phyloP scores from a whole-genome alignment of 2,113 vertebrate species.

The Rhipidura dahli region DNA sequence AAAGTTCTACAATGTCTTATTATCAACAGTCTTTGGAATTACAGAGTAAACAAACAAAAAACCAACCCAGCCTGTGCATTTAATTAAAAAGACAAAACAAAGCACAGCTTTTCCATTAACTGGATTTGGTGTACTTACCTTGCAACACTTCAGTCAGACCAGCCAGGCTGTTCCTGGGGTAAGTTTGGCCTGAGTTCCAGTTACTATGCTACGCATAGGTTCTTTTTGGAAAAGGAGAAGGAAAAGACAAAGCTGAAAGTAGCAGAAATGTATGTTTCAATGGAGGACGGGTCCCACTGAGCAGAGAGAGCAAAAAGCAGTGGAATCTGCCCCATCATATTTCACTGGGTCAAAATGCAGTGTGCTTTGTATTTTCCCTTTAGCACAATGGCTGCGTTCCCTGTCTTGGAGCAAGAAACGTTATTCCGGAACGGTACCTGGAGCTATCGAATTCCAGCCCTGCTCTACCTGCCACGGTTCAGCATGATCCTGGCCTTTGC shows the following conservation, averaged over 20 bases:
- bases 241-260: not conserved
- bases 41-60: not conserved
- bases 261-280: not conserved
- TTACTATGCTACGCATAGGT: not conserved
- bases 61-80: not conserved
- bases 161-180: not conserved
- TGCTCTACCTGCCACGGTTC: slow-evolving; percentile 63
- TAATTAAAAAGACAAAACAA: not conserved
- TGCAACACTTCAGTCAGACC: not conserved
- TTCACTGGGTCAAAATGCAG: not conserved
- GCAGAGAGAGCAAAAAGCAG: not conserved
- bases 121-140: not conserved
- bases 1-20: not conserved
- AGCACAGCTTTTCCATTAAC: not conserved
- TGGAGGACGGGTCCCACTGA: not conserved
- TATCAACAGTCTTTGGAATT: not conserved
- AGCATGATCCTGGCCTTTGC: slow-evolving; percentile 68
- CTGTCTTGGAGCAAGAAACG: not conserved
- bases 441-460: slow-evolving; percentile 69
- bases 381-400: slow-evolving; percentile 21
- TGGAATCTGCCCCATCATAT: not conserved
- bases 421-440: slow-evolving; percentile 25
- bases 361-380: not conserved
- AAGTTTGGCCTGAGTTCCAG: not conserved
- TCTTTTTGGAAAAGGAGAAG: not conserved